Evolutionary conservation across 2,113 vertebrate genomes (phyloP).

Genomic region (Ailuropoda melanoleuca): DNA sequence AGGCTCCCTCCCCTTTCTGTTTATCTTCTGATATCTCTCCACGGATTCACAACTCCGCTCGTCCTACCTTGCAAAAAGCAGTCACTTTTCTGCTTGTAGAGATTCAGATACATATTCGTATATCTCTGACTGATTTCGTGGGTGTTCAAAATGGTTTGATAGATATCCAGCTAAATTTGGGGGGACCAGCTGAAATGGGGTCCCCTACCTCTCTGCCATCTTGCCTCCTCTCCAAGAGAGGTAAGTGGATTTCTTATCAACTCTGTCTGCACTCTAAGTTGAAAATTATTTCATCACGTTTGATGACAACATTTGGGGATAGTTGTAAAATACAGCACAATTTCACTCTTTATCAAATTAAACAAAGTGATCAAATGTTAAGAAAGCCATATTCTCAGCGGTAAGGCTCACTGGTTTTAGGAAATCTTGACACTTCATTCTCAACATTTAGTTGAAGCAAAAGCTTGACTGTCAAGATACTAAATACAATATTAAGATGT

Average conservation of each 20-base stretch:
- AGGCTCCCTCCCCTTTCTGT: neutral
- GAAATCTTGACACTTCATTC: neutral
- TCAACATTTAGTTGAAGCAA: slow-evolving; percentile 26
- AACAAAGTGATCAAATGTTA: neutral
- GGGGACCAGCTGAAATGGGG: neutral
- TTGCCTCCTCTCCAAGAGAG: neutral
- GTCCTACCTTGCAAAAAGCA: neutral
- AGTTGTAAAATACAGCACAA: neutral
- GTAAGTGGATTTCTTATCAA: neutral
- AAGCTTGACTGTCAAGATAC: slow-evolving; percentile 7
- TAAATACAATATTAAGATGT: neutral
- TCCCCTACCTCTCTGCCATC: neutral
- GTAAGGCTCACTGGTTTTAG: neutral
- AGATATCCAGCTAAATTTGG: neutral
- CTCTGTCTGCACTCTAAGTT: neutral
- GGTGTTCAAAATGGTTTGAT: neutral
- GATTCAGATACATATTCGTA: neutral
- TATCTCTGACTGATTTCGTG: neutral
- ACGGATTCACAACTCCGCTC: neutral
- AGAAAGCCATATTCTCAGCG: neutral
- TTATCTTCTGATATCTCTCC: neutral
- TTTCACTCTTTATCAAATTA: slow-evolving; percentile 7
- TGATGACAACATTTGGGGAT: neutral
- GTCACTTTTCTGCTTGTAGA: neutral
- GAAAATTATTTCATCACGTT: neutral